Evolutionary conservation across 2,797 vertebrate species (phyloP).

Genomic region (Liparis tanakae): DNA sequence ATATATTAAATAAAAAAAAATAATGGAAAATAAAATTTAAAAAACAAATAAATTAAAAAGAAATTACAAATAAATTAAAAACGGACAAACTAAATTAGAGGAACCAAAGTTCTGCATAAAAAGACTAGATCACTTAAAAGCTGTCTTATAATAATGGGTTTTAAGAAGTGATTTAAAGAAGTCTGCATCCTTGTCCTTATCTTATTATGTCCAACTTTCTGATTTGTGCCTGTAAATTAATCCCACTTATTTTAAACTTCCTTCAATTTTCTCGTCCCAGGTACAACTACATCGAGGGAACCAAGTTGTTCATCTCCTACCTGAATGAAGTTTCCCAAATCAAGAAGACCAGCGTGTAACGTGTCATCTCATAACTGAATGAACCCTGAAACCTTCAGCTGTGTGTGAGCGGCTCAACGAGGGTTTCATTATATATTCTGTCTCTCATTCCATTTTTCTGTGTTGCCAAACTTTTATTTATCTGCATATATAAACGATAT

Average conservation of each 20-base stretch:
- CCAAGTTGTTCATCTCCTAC: conserved; percentile 88
- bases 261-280: conserved; percentile 65
- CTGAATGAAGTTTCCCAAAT: conserved; percentile 82
- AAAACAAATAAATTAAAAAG: too few species aligned
- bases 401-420: neutral
- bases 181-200: too few species aligned
- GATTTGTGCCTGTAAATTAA: neutral
- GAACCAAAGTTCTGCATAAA: too few species aligned
- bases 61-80: too few species aligned
- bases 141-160: too few species aligned
- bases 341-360: conserved; percentile 61
- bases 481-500: conserved; percentile 13
- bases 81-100: too few species aligned
- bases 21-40: too few species aligned
- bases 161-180: too few species aligned
- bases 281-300: conserved; percentile 91
- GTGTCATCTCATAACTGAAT: neutral
- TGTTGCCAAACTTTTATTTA: conserved; percentile 16
- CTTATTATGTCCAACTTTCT: neutral
- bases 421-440: neutral
- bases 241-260: neutral
- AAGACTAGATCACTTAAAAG: too few species aligned
- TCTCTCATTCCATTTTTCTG: neutral
- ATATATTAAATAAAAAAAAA: too few species aligned
- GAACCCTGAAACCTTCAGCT: conserved; percentile 6